Base-by-base conservation (phyloP, 2,797 vertebrate species). In the Percopsis omiscomaycus region DNA sequence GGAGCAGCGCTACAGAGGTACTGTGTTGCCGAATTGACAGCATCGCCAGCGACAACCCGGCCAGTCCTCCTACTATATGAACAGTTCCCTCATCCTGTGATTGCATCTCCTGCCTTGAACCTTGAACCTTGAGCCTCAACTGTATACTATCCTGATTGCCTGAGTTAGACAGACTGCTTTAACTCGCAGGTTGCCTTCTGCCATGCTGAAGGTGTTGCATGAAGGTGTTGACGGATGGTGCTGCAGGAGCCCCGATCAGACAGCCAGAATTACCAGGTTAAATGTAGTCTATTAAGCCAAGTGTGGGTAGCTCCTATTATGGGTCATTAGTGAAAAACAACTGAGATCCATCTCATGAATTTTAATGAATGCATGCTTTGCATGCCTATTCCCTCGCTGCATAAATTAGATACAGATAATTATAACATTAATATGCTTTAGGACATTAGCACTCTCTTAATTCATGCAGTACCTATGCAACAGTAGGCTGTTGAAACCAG, bases 1-100 rank as follows among this genome's bases (percentile, higher is more conserved):
- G 92, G 95, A 96, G 89, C 95, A 94, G 78, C 81, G 86, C 81
- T 94, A 94, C 94, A 94, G 94, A 96, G 95, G 95, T 97, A 96
- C 90, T 86, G 89, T 28, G 50, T 48, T 45, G 13, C 0, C 12
- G 15, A 13, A 64, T 42, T 22, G 3, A 61, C 64, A 14, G 74
- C 70, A 14, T 68, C 51, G 16, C 61, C 65, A 44, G 59, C 1
- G 15, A 51, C 46, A 53, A 55, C 32, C 29, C 66, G 15, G 42
- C 68, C 62, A 49, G 49, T 65, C 62, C 61, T 12, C 69, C 46
- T 16, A 30, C 65, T 74, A 42, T 74, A 42, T 0, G 0, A 55
- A 59, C 56, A 3, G 4, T 27, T 27, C 61, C 61, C 22, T 48
- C 62, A 69, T 49, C 49, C 49, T 15, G 15, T 64, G 9, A 3